Percentiles rank a stretch among this genome's conserved stretches.
phyloP scores from a whole-genome alignment of 2,888 invertebrate species.

The Fragum whitleyi region DNA sequence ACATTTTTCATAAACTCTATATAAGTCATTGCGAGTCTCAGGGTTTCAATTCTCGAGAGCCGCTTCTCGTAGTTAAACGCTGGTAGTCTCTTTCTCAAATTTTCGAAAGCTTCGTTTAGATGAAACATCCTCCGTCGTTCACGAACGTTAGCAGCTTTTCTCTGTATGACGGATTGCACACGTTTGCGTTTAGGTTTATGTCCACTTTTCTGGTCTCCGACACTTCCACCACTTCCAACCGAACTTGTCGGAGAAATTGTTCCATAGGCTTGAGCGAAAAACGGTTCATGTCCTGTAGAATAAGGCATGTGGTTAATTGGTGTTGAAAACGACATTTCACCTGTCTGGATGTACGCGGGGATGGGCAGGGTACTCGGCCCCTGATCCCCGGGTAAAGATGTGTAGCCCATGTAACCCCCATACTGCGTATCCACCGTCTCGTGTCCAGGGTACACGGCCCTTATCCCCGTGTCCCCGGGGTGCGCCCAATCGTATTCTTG shows the following conservation, averaged over 20 bases:
- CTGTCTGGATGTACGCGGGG: slow-evolving; percentile 51
- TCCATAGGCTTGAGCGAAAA: slow-evolving; percentile 41
- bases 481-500: slow-evolving; percentile 57
- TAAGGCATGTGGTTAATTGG: slow-evolving; percentile 54
- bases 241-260: slow-evolving; percentile 51
- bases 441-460: slow-evolving; percentile 42
- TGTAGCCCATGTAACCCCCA: slow-evolving; percentile 62
- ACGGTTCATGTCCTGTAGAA: slow-evolving; percentile 46
- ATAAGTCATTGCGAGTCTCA: slow-evolving; percentile 97
- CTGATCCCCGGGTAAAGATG: slow-evolving; percentile 50
- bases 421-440: slow-evolving; percentile 53
- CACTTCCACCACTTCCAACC: slow-evolving; percentile 15
- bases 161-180: slow-evolving; percentile 75
- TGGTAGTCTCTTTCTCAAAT: slow-evolving; percentile 78
- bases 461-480: slow-evolving; percentile 15
- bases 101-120: slow-evolving; percentile 80
- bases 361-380: slow-evolving; percentile 32
- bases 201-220: slow-evolving; percentile 27
- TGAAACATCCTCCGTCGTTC: slow-evolving; percentile 81
- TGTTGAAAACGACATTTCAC: slow-evolving; percentile 55
- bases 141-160: slow-evolving; percentile 81
- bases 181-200: slow-evolving; percentile 80
- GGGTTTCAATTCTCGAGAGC: slow-evolving; percentile 89
- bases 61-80: slow-evolving; percentile 82
- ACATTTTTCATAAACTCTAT: slow-evolving; percentile 98